A percentile compares a stretch with the other conserved stretches of the same genome.
Conservation (phyloP, 2,888 invertebrate genomes). For the Morpho deidamia region DNA sequence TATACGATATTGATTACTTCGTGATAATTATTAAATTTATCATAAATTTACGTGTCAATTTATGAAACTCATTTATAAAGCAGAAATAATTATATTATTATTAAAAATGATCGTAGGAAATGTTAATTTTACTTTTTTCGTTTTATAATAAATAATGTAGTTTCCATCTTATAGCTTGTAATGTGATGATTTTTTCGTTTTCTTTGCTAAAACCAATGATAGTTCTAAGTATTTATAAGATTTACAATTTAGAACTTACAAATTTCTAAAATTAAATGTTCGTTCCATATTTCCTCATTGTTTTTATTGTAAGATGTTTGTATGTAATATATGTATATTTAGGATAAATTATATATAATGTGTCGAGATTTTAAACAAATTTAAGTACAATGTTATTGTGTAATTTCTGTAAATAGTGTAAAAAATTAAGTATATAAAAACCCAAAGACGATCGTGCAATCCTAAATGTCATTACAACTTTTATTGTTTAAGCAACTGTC, state of each 20-base stretch:
- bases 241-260: constrained; percentile 1
- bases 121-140: too few species aligned
- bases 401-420: constrained; percentile 37
- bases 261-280: constrained; percentile 1
- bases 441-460: constrained; percentile 75
- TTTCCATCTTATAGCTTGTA: neutral
- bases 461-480: constrained; percentile 49
- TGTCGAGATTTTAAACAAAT: constrained; percentile 32
- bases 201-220: constrained; percentile 1
- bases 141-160: too few species aligned
- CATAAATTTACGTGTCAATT: constrained; percentile 7
- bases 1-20: constrained; percentile 21
- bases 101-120: too few species aligned
- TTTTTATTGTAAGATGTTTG: constrained; percentile 19
- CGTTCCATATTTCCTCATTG: constrained; percentile 9
- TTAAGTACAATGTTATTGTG: constrained; percentile 32
- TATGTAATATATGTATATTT: constrained; percentile 26
- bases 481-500: constrained; percentile 55
- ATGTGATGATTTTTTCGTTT: neutral
- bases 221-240: neutral
- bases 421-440: constrained; percentile 41
- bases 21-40: constrained; percentile 1
- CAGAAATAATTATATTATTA: too few species aligned
- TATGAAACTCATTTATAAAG: neutral
- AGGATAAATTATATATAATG: constrained; percentile 25